phyloP scores from a whole-genome alignment of 2,797 vertebrate species.

The Myotis myotis region DNA sequence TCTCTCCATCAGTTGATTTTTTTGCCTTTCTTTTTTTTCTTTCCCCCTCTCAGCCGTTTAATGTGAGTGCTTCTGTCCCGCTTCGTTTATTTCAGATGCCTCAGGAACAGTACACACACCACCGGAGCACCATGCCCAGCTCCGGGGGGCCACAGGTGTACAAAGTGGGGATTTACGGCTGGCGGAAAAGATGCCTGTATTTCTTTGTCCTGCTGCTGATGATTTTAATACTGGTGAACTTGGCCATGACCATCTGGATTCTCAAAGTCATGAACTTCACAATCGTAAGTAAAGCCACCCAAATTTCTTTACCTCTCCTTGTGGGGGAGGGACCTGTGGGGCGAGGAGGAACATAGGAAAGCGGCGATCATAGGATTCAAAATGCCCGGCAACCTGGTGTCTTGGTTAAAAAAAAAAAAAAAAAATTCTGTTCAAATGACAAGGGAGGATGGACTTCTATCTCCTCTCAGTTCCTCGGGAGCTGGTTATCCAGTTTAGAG shows the following conservation, averaged over 20 bases:
- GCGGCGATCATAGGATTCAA: background rate
- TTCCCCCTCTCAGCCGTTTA: constrained; percentile 1
- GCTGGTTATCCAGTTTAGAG: background rate
- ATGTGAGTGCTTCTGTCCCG: constrained; percentile 67
- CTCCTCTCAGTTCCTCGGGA: background rate
- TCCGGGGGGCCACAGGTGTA: constrained; percentile 96
- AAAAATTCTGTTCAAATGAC: background rate
- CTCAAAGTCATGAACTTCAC: constrained; percentile 99
- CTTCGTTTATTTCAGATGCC: constrained; percentile 91
- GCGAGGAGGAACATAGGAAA: background rate
- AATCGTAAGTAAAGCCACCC: constrained; percentile 91
- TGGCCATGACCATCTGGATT: constrained; percentile 99
- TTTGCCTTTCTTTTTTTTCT: background rate
- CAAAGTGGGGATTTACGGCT: constrained; percentile 99
- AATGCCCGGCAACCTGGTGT: rapidly evolving
- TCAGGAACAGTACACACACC: constrained; percentile 97
- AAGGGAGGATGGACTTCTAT: background rate
- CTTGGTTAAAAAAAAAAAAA: background rate
- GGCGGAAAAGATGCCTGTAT: constrained; percentile 99
- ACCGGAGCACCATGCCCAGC: constrained; percentile 95
- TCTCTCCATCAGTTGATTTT: constrained; percentile 22
- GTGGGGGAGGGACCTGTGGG: background rate
- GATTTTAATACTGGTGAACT: constrained; percentile 99
- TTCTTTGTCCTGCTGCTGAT: constrained; percentile 99
- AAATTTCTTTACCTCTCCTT: background rate